These are phyloP conservation scores for Rhadina sibilatrix DNA, from an alignment of 2,113 vertebrate genomes.

Conservation along the genomic window DNA sequence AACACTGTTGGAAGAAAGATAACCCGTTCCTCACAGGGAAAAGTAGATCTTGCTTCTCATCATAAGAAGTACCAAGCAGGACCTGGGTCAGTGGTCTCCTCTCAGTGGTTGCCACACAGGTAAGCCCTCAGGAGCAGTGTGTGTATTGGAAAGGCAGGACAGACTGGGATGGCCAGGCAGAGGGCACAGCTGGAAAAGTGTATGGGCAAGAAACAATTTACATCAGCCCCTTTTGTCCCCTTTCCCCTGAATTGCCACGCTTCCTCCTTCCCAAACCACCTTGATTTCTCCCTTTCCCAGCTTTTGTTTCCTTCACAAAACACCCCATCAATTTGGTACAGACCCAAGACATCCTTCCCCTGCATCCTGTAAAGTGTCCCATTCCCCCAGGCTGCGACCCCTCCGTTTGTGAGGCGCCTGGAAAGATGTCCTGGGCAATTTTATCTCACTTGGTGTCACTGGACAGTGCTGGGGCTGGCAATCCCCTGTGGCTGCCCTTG, in stretches of 20 bases:
- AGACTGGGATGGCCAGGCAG: background rate
- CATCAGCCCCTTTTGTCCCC: background rate
- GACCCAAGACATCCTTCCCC: background rate
- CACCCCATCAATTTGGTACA: background rate
- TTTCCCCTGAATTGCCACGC: background rate
- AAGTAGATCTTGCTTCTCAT: background rate
- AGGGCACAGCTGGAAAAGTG: background rate
- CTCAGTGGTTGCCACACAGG: background rate
- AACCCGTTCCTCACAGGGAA: background rate
- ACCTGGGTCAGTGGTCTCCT: background rate
- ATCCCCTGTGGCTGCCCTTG: background rate
- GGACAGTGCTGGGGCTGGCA: background rate
- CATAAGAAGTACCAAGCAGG: background rate
- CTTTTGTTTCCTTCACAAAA: background rate
- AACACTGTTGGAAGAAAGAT: background rate
- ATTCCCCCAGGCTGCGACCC: background rate
- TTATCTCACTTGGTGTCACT: background rate
- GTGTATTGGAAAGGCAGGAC: background rate
- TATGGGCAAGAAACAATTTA: background rate
- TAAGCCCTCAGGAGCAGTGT: rapidly evolving
- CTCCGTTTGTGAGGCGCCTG: background rate
- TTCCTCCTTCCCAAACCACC: background rate
- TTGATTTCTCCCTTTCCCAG: background rate
- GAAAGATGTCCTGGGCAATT: background rate
- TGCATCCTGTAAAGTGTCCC: background rate